Conservation (phyloP, 2,888 invertebrate genomes). For the Romanomermis culicivorax region DNA sequence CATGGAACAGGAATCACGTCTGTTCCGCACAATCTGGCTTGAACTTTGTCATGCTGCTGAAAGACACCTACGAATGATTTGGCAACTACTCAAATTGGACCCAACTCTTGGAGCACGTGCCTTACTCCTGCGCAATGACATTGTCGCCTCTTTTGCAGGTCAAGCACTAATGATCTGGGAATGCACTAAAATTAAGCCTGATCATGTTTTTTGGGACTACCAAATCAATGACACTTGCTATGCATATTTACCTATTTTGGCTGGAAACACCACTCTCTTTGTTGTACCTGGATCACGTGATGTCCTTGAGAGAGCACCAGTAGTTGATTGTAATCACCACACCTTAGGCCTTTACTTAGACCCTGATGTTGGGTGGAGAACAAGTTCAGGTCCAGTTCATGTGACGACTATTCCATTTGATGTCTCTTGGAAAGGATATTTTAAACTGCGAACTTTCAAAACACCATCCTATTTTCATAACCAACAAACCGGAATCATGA, state of each 20-base stretch:
- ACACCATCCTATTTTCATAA: background rate
- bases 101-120: slow-evolving; percentile 6
- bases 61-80: background rate
- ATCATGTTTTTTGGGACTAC: slow-evolving; percentile 5
- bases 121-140: background rate
- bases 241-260: background rate
- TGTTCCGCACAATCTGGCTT: too few relatives aligned
- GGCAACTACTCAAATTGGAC: slow-evolving; percentile 2
- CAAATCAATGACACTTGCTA: too few relatives aligned
- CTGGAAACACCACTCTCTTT: background rate
- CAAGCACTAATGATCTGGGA: slow-evolving; percentile 6
- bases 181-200: background rate
- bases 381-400: too few relatives aligned
- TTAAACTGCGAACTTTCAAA: background rate
- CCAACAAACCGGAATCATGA: too few relatives aligned
- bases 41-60: background rate
- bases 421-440: too few relatives aligned
- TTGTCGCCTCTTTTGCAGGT: too few relatives aligned
- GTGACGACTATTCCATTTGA: too few relatives aligned
- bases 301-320: background rate
- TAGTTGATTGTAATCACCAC: slow-evolving; percentile 1
- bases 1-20: too few relatives aligned
- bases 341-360: background rate
- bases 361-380: background rate
- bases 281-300: slow-evolving; percentile 5